Evolutionary conservation across 2,797 vertebrate species (phyloP).

Genomic region (Coracias cyanogaster): DNA sequence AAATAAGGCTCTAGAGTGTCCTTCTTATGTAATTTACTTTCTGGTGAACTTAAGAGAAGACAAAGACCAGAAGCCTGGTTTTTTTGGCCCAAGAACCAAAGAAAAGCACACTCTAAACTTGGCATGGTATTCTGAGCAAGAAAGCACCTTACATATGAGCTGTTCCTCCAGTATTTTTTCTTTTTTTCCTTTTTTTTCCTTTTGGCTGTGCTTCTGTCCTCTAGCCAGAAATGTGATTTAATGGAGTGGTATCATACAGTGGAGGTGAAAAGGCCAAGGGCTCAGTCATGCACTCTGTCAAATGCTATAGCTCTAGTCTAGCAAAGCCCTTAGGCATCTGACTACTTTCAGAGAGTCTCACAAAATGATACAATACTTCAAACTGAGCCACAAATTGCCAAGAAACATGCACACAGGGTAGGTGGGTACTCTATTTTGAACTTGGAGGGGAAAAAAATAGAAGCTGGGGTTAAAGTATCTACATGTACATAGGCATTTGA

Average conservation of each 20-base stretch:
- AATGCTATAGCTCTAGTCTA: not conserved
- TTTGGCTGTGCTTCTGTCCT: not conserved
- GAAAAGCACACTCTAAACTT: not conserved
- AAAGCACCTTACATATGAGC: not conserved
- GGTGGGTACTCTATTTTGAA: not conserved
- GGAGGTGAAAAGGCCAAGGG: conserved; percentile 12
- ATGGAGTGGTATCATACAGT: not conserved
- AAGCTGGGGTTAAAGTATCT: not conserved
- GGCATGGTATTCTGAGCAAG: not conserved
- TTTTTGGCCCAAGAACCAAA: not conserved
- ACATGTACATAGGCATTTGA: not conserved
- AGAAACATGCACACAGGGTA: not conserved
- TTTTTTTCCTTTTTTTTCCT: not conserved
- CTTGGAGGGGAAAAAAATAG: not conserved
- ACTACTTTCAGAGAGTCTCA: not conserved
- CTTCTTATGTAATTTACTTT: not conserved
- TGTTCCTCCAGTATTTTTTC: not conserved
- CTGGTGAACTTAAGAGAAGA: not conserved
- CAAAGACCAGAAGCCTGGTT: not conserved
- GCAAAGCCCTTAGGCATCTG: not conserved
- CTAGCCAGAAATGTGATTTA: conserved; percentile 1
- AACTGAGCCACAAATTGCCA: not conserved
- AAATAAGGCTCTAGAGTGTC: not conserved
- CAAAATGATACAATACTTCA: not conserved
- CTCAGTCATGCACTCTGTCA: not conserved